These are phyloP conservation scores for Beaufortia kweichowensis DNA, from an alignment of 2,113 vertebrate species.

Conservation along the genomic window DNA sequence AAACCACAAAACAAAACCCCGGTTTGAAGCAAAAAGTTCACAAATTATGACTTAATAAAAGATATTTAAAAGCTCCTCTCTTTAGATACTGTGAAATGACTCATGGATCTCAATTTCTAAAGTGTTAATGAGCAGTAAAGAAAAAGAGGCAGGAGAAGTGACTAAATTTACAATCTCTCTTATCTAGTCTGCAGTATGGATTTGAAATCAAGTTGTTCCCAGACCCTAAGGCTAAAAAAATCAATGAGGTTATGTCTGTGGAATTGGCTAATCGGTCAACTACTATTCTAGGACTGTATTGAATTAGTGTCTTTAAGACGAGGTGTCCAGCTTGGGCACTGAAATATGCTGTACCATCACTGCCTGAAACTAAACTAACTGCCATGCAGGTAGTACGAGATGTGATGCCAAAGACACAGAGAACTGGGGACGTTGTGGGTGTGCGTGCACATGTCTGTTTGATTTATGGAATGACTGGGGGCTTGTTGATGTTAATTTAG, in stretches of 20 bases:
- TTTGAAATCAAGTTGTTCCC: background rate
- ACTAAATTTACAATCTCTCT: background rate
- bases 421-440: conserved; percentile 4
- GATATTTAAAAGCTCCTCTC: conserved; percentile 21
- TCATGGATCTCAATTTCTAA: conserved; percentile 46
- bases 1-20: conserved; percentile 17
- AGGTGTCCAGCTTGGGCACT: background rate
- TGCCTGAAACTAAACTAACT: conserved; percentile 56
- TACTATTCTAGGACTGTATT: background rate
- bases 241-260: conserved; percentile 12
- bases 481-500: background rate
- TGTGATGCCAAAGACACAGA: conserved; percentile 52
- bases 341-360: conserved; percentile 51
- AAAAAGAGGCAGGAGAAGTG: background rate
- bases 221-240: background rate
- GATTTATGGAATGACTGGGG: background rate
- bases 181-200: background rate
- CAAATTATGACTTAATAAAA: conserved; percentile 1
- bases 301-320: conserved; percentile 13
- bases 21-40: conserved; percentile 10
- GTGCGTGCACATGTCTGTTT: conserved; percentile 9
- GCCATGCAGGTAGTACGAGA: conserved; percentile 46
- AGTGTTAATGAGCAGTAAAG: conserved; percentile 39
- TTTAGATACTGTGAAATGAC: conserved; percentile 42
- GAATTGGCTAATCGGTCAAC: conserved; percentile 22